phyloP scores from a whole-genome alignment of 2,888 invertebrate genomes.

The Sinodicranocentrus sp. region DNA sequence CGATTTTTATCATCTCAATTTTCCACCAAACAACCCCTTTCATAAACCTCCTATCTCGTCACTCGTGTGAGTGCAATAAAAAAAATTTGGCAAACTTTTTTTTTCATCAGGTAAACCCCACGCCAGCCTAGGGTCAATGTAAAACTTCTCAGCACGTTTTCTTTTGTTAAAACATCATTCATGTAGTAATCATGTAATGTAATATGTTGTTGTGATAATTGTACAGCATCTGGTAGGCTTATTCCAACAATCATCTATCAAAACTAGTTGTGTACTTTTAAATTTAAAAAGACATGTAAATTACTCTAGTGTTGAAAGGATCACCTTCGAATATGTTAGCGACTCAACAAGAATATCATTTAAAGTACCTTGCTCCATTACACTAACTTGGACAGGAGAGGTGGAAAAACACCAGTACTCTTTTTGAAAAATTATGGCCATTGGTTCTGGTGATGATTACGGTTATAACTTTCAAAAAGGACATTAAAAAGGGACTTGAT shows the following conservation, averaged over 20 bases:
- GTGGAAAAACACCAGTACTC: slow-evolving; percentile 17
- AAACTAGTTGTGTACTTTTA: slow-evolving; percentile 32
- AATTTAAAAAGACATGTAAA: slow-evolving; percentile 53
- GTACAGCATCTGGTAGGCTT: slow-evolving; percentile 34
- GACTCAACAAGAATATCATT: slow-evolving; percentile 30
- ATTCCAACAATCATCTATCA: slow-evolving; percentile 47
- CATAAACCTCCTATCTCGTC: too few relatives aligned
- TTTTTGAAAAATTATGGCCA: slow-evolving; percentile 11
- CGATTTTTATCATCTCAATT: slow-evolving; percentile 6
- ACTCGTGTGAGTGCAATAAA: background rate
- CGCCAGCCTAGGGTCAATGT: too few relatives aligned
- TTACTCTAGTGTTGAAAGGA: slow-evolving; percentile 62
- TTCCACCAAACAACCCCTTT: background rate
- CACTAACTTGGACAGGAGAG: background rate
- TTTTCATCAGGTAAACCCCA: too few relatives aligned
- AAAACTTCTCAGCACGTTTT: too few relatives aligned
- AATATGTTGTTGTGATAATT: slow-evolving; percentile 16
- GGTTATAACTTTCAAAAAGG: slow-evolving; percentile 58
- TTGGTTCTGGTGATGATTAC: slow-evolving; percentile 64
- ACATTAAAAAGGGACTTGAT: slow-evolving; percentile 70
- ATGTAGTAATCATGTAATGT: too few relatives aligned
- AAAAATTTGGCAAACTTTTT: slow-evolving; percentile 34
- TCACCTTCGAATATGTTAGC: slow-evolving; percentile 19
- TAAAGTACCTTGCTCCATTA: slow-evolving; percentile 23
- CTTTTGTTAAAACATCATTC: too few relatives aligned